A percentile compares a stretch with the other conserved stretches of the same genome.
Evolutionary conservation across 2,888 invertebrate species (phyloP).

Genomic region (Scaeva pyrastri): DNA sequence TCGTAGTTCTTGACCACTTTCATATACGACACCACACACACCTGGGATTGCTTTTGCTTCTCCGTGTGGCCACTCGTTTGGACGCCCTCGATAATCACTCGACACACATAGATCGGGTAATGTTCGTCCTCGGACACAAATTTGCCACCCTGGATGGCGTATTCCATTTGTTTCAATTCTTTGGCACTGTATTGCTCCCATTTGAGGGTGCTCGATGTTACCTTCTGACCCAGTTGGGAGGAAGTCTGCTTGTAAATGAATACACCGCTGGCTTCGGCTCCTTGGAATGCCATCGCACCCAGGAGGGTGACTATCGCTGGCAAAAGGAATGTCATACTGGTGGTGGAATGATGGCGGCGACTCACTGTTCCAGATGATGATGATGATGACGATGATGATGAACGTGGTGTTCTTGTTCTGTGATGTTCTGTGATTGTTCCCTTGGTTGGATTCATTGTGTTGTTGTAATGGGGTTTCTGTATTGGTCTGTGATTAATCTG

Average conservation of each 20-base stretch:
- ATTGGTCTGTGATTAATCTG: conserved; percentile 56
- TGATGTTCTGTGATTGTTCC: conserved; percentile 48
- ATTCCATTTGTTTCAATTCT: conserved; percentile 85
- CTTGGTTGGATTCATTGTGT: conserved; percentile 56
- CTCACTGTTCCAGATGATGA: conserved; percentile 6
- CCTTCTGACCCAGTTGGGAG: conserved; percentile 86
- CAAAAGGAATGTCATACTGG: conserved; percentile 31
- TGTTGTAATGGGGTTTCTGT: background rate
- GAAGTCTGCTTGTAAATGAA: conserved; percentile 81
- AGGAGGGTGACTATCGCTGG: conserved; percentile 31
- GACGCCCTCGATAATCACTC: conserved; percentile 89
- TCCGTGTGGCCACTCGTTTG: conserved; percentile 88
- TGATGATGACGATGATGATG: background rate
- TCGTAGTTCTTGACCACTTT: conserved; percentile 86
- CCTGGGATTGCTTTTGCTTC: conserved; percentile 85
- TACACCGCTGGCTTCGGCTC: conserved; percentile 76
- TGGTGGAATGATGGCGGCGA: background rate
- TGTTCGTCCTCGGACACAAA: conserved; percentile 82
- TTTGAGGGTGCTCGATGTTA: conserved; percentile 91
- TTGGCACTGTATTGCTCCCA: conserved; percentile 87
- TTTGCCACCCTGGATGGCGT: conserved; percentile 88
- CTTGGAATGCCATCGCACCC: conserved; percentile 30
- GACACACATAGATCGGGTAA: conserved; percentile 89
- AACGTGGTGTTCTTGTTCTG: conserved; percentile 12
- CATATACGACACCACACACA: conserved; percentile 88